Evolutionary conservation across 1,140 invertebrate species (phyloP).

Genomic region (Drosophila sucinea): DNA sequence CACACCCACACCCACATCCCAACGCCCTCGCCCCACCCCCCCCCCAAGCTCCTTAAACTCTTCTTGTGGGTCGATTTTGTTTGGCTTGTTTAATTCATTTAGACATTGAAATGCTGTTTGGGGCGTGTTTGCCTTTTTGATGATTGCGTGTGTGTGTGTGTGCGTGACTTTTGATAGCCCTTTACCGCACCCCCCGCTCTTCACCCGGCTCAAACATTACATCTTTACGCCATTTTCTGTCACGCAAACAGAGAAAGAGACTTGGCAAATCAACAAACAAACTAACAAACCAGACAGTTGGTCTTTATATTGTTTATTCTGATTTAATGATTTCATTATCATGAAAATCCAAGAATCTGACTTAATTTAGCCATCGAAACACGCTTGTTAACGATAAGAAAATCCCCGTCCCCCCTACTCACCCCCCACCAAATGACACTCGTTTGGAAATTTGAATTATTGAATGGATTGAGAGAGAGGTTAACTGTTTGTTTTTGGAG

Average conservation of each 20-base stretch:
- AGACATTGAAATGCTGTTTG: constrained; percentile 57
- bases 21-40: background rate
- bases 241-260: constrained; percentile 28
- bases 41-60: constrained; percentile 17
- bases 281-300: constrained; percentile 32
- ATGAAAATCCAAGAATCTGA: constrained; percentile 40
- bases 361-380: constrained; percentile 78
- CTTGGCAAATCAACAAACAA: constrained; percentile 33
- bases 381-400: constrained; percentile 63
- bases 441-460: background rate
- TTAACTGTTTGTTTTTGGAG: background rate
- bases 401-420: background rate
- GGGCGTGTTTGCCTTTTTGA: constrained; percentile 72
- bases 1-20: background rate
- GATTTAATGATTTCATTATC: constrained; percentile 62
- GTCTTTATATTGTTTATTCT: constrained; percentile 44
- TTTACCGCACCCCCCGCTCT: background rate
- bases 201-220: constrained; percentile 28
- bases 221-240: constrained; percentile 62
- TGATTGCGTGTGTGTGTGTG: constrained; percentile 42
- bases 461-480: background rate
- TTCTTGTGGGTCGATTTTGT: constrained; percentile 37
- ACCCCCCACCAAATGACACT: too few species aligned
- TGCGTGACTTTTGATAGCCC: constrained; percentile 56
- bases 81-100: constrained; percentile 59